phyloP scores from a whole-genome alignment of 1,140 invertebrate genomes.

The Cephus cinctus region DNA sequence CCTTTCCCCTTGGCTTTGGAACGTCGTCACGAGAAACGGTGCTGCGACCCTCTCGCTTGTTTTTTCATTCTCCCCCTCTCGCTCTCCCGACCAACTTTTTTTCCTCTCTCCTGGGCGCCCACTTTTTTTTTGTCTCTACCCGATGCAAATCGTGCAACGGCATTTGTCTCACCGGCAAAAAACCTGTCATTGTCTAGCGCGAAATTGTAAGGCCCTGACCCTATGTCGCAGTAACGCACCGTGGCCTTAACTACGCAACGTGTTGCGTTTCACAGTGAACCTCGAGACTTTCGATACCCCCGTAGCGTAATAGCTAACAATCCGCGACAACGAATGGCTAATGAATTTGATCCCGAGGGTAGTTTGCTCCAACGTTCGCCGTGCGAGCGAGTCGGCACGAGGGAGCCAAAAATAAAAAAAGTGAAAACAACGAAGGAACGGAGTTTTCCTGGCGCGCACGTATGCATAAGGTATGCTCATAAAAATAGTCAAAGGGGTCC shows the following conservation, averaged over 20 bases:
- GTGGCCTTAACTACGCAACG: no score
- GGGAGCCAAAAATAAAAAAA: neutral
- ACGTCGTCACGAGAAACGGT: neutral
- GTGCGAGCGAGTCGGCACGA: neutral
- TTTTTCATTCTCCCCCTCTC: constrained; percentile 11
- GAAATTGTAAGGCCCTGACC: no score
- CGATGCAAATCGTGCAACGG: constrained; percentile 41
- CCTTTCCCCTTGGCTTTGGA: neutral
- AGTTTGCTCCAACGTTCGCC: no score
- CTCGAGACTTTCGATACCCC: neutral
- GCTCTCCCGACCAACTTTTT: constrained; percentile 1
- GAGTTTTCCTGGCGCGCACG: no score
- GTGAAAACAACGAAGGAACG: neutral
- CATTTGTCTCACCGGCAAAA: constrained; percentile 39
- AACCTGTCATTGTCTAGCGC: constrained; percentile 8
- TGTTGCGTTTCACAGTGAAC: no score
- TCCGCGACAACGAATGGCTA: neutral
- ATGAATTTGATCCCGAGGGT: no score
- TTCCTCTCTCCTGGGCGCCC: constrained; percentile 9
- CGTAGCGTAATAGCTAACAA: constrained; percentile 1
- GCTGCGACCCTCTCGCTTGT: constrained; percentile 19
- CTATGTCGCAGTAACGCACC: no score
- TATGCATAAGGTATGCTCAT: no score
- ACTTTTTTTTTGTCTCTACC: constrained; percentile 15
- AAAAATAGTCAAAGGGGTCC: no score